Evolutionary conservation across 2,888 invertebrate genomes (phyloP).

Genomic region (Nebria salina): DNA sequence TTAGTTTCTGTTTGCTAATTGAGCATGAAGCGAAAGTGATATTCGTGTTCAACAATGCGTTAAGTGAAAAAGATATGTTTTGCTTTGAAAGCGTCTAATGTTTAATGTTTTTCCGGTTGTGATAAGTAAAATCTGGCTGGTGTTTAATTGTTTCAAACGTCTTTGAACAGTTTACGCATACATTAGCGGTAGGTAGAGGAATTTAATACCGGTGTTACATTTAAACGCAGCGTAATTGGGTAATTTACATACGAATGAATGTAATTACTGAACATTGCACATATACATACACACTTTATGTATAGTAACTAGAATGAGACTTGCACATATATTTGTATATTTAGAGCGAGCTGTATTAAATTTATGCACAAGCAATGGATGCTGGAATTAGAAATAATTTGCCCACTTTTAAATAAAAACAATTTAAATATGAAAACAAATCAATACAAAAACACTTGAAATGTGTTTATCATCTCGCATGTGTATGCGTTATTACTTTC

Average conservation of each 20-base stretch:
- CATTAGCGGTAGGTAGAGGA: background rate
- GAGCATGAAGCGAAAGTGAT: too few relatives aligned
- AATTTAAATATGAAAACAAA: background rate
- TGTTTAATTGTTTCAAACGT: conserved; percentile 13
- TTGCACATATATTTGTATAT: background rate
- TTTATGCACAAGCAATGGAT: too few relatives aligned
- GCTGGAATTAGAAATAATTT: too few relatives aligned
- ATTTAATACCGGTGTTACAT: conserved; percentile 12
- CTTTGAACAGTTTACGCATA: background rate
- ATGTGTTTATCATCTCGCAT: conserved; percentile 5
- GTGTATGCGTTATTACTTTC: conserved; percentile 15
- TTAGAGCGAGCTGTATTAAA: background rate
- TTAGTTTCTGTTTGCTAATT: too few relatives aligned
- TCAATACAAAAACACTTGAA: background rate
- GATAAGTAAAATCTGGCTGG: background rate
- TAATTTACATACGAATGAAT: conserved; percentile 11
- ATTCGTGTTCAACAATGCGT: too few relatives aligned
- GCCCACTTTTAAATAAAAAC: background rate
- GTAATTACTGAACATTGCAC: conserved; percentile 18
- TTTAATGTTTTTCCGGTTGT: background rate
- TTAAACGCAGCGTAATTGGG: conserved; percentile 9
- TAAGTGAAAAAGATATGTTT: background rate
- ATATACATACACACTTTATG: background rate
- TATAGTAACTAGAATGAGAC: background rate
- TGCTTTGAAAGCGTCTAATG: background rate